Evolutionary conservation across 1,140 invertebrate genomes (phyloP).

Genomic region (Brachystomella parvula): DNA sequence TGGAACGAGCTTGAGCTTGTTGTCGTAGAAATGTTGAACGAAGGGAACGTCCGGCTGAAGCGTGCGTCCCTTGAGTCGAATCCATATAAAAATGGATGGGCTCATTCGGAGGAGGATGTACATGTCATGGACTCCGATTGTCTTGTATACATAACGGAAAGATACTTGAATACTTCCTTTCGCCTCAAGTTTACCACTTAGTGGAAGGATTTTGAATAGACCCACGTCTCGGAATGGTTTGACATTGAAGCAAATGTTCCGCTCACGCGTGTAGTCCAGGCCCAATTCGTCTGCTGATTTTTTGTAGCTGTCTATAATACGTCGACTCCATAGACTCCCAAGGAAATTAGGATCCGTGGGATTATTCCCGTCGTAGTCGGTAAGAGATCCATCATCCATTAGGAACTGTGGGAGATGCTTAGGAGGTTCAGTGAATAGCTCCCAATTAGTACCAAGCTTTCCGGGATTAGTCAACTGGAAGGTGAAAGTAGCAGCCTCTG

Average conservation of each 20-base stretch:
- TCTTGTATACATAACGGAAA: neutral
- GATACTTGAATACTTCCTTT: neutral
- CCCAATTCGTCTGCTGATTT: neutral
- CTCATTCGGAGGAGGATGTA: neutral
- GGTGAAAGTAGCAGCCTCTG: neutral
- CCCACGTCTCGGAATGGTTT: neutral
- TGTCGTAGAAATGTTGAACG: slow-evolving; percentile 9
- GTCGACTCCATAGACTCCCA: neutral
- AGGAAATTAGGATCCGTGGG: neutral
- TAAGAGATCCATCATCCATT: neutral
- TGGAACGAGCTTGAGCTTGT: slow-evolving; percentile 3
- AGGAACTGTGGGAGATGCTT: neutral
- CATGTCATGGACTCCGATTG: neutral
- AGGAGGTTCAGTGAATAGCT: neutral
- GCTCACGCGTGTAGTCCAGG: neutral
- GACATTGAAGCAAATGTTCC: neutral
- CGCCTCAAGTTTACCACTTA: neutral
- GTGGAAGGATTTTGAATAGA: neutral
- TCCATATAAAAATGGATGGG: slow-evolving; percentile 18
- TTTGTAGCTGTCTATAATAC: neutral
- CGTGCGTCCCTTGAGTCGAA: slow-evolving; percentile 10
- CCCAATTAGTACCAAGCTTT: neutral
- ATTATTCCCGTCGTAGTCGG: neutral
- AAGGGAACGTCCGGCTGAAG: slow-evolving; percentile 5
- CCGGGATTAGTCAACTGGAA: neutral